A percentile compares a stretch with the other conserved stretches of the same genome.
phyloP scores from a whole-genome alignment of 53 echinoderm and acorn worm genomes.

The Actinopyga echinites region DNA sequence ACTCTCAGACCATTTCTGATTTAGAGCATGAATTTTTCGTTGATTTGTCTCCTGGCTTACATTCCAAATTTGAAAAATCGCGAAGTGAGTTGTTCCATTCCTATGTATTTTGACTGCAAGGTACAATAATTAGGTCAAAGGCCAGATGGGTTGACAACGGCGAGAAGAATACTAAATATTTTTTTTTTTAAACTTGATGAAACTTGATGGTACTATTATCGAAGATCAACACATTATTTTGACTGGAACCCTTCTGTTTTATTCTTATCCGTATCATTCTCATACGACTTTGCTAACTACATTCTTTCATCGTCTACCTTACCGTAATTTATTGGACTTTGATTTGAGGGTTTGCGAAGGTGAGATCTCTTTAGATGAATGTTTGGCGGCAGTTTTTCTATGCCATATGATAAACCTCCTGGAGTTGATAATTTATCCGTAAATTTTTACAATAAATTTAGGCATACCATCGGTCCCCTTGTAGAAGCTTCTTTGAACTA shows the following conservation, averaged over 20 bases:
- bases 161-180: background rate
- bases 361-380: background rate
- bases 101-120: background rate
- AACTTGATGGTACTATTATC: background rate
- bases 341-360: background rate
- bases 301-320: background rate
- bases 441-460: background rate
- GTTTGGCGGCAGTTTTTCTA: background rate
- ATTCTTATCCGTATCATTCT: background rate
- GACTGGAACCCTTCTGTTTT: background rate
- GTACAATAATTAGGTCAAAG: too few relatives aligned
- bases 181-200: background rate
- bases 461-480: background rate
- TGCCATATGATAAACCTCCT: background rate
- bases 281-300: too few relatives aligned
- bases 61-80: background rate
- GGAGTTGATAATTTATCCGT: background rate
- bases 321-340: background rate
- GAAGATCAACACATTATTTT: background rate
- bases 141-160: background rate
- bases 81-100: background rate
- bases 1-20: background rate
- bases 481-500: background rate
- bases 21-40: background rate
- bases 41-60: background rate